These are phyloP conservation scores for Anas georgica DNA, from an alignment of 2,797 vertebrate genomes.

Conservation along the genomic window DNA sequence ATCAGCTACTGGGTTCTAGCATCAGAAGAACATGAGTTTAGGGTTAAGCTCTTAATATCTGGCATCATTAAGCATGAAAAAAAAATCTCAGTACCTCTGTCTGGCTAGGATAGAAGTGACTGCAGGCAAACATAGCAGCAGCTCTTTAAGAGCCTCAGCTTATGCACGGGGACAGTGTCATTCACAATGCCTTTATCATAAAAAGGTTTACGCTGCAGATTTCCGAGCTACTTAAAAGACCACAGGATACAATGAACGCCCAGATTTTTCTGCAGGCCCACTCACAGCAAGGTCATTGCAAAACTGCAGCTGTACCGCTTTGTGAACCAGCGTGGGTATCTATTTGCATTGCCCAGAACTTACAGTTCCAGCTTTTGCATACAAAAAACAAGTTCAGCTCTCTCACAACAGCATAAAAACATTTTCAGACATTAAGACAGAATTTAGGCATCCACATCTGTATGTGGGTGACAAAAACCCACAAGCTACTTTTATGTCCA, in stretches of 20 bases:
- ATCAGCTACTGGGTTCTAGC: background rate
- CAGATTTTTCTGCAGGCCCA: background rate
- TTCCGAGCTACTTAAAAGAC: background rate
- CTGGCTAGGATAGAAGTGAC: background rate
- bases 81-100: background rate
- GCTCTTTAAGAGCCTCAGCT: background rate
- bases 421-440: background rate
- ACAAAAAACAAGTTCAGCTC: background rate
- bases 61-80: background rate
- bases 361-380: background rate
- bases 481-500: background rate
- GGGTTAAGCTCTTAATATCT: background rate
- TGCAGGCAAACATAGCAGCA: background rate
- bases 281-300: background rate
- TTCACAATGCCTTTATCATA: background rate
- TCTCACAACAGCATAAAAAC: background rate
- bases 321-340: background rate
- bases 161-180: background rate
- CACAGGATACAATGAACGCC: background rate
- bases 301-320: background rate
- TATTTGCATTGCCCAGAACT: background rate
- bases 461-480: background rate
- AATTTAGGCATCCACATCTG: background rate
- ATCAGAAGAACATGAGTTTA: background rate
- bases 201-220: background rate